phyloP scores from a whole-genome alignment of 2,888 invertebrate species.

The Schizaphis graminum region DNA sequence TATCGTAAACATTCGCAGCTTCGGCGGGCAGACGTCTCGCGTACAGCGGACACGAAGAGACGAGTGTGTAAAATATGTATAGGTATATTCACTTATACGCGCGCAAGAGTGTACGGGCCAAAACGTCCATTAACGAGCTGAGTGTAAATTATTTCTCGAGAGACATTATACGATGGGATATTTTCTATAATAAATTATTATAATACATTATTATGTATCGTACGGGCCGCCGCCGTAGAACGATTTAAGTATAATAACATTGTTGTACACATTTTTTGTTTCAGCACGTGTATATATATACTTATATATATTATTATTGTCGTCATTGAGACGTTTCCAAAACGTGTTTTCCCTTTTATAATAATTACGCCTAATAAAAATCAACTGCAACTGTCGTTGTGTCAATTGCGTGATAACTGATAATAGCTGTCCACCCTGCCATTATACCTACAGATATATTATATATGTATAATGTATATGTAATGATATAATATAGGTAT shows the following conservation, averaged over 20 bases:
- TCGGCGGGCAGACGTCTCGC: neutral
- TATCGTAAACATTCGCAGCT: slow-evolving; percentile 14
- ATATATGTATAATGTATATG: neutral
- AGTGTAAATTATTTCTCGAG: neutral
- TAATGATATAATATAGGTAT: neutral
- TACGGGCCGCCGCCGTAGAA: neutral
- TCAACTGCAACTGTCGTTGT: neutral
- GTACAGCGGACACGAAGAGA: neutral
- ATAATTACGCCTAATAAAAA: neutral
- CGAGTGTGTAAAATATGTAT: neutral
- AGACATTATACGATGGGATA: neutral
- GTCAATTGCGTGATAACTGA: neutral
- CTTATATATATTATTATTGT: neutral
- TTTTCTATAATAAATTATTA: neutral
- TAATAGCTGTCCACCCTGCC: neutral
- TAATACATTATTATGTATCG: neutral
- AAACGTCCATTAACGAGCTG: neutral
- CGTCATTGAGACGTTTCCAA: neutral
- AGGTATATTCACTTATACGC: neutral
- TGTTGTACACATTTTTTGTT: neutral
- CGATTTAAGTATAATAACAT: neutral
- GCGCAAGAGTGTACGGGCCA: neutral
- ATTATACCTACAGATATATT: neutral
- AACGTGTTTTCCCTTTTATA: slow-evolving; percentile 3
- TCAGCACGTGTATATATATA: neutral